These are phyloP conservation scores for Aphaenogaster floridana DNA, from an alignment of 1,140 invertebrate species.

Conservation along the genomic window DNA sequence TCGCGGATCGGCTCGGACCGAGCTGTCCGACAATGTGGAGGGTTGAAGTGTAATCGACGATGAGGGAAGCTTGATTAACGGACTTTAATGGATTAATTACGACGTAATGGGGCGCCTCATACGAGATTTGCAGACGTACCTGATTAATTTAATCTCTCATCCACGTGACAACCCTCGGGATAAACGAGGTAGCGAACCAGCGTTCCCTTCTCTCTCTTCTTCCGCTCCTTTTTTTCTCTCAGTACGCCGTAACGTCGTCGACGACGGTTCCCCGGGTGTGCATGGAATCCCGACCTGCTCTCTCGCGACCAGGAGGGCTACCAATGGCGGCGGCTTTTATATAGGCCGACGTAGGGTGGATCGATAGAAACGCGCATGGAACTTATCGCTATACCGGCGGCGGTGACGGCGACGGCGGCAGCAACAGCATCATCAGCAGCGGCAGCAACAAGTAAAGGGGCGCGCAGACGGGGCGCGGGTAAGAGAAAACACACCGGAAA, in stretches of 20 bases:
- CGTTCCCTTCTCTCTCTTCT: not conserved
- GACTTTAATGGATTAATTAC: not conserved
- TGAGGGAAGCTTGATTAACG: not conserved
- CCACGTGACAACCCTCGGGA: constrained; percentile 45
- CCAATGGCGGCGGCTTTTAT: constrained; percentile 74
- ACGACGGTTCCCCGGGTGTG: constrained; percentile 34
- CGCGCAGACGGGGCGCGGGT: constrained; percentile 49
- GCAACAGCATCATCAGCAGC: constrained; percentile 69
- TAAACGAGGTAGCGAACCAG: not conserved
- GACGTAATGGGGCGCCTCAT: not conserved
- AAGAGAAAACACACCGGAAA: constrained; percentile 44
- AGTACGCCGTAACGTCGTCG: not conserved
- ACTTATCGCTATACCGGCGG: constrained; percentile 28
- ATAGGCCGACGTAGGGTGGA: constrained; percentile 60
- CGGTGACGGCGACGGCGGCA: constrained; percentile 8
- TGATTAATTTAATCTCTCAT: constrained; percentile 64
- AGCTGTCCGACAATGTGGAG: not conserved
- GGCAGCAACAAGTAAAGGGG: constrained; percentile 79
- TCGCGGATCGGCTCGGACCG: not conserved
- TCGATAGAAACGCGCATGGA: constrained; percentile 83
- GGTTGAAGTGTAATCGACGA: not conserved
- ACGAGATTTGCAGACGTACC: constrained; percentile 30
- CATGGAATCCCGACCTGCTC: constrained; percentile 67
- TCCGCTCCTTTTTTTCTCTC: not conserved
- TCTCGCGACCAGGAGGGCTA: constrained; percentile 44